Evolutionary conservation across 2,888 invertebrate genomes (phyloP).

Genomic region (Smittia sp.): DNA sequence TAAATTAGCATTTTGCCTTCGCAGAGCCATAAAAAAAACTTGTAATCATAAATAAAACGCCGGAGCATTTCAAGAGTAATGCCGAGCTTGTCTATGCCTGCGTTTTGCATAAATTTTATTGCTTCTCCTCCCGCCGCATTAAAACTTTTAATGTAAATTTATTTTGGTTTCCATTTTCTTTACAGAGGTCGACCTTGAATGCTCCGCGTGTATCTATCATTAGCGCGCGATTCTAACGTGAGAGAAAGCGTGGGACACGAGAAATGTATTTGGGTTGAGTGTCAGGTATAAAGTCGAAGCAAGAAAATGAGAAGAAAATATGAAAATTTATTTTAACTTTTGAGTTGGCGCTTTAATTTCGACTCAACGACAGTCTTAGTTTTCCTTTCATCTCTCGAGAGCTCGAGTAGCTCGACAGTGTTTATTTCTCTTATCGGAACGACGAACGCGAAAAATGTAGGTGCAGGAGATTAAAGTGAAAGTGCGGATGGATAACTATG

Average conservation of each 20-base stretch:
- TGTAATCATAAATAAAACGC: constrained; percentile 4
- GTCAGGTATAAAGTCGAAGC: background rate
- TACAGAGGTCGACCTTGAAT: background rate
- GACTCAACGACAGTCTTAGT: constrained; percentile 30
- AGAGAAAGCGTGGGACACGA: background rate
- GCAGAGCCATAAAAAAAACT: background rate
- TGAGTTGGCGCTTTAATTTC: background rate
- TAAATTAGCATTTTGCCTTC: background rate
- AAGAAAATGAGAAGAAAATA: constrained; percentile 26
- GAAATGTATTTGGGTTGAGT: constrained; percentile 1
- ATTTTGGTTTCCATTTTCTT: background rate
- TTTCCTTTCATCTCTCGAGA: constrained; percentile 26
- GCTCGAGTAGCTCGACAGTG: background rate
- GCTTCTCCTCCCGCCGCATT: background rate
- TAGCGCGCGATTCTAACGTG: background rate
- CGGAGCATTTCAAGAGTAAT: background rate
- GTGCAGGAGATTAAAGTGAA: constrained; percentile 25
- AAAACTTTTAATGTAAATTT: constrained; percentile 12
- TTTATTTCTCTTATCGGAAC: background rate
- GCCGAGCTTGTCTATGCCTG: background rate
- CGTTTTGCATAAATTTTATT: constrained; percentile 3
- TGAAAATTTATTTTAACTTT: constrained; percentile 36
- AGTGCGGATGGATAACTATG: background rate
- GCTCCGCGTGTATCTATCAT: background rate
- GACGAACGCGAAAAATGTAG: constrained; percentile 13